Evolutionary conservation across 2,888 invertebrate genomes (phyloP).

Genomic region (Cataglyphis livida): DNA sequence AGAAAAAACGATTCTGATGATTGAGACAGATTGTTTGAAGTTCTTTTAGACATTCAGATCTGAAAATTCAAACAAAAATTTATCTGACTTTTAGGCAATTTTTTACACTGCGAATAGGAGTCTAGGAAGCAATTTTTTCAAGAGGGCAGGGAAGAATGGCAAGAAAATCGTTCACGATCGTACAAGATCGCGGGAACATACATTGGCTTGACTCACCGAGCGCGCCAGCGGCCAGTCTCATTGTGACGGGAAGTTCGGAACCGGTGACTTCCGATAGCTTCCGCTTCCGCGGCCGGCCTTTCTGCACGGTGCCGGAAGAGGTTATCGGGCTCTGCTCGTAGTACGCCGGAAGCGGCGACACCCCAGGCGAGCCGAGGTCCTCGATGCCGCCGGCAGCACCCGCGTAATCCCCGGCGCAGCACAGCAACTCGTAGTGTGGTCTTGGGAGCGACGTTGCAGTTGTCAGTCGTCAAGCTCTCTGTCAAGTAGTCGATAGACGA

Average conservation of each 20-base stretch:
- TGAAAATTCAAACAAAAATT: no score
- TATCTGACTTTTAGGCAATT: not conserved
- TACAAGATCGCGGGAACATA: conserved; percentile 41
- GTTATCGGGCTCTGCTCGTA: conserved; percentile 86
- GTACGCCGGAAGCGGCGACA: conserved; percentile 88
- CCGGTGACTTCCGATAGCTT: conserved; percentile 88
- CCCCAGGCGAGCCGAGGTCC: conserved; percentile 87
- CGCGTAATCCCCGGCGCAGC: conserved; percentile 86
- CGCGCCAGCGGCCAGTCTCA: conserved; percentile 90
- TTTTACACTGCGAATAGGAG: not conserved
- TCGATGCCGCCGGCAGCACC: conserved; percentile 89
- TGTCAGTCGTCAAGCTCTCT: conserved; percentile 77
- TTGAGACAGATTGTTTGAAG: no score
- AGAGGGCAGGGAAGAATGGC: not conserved
- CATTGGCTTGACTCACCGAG: conserved; percentile 87
- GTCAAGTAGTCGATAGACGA: conserved; percentile 76
- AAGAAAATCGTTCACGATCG: conserved; percentile 44
- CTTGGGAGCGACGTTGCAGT: conserved; percentile 82
- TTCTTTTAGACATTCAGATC: no score
- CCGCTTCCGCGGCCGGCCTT: conserved; percentile 93
- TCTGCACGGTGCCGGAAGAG: conserved; percentile 87
- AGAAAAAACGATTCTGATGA: no score
- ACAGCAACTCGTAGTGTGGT: conserved; percentile 90
- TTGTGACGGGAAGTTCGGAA: conserved; percentile 89
- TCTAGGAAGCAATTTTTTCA: not conserved